phyloP scores from a whole-genome alignment of 2,113 vertebrate genomes.

The Carettochelys insculpta region DNA sequence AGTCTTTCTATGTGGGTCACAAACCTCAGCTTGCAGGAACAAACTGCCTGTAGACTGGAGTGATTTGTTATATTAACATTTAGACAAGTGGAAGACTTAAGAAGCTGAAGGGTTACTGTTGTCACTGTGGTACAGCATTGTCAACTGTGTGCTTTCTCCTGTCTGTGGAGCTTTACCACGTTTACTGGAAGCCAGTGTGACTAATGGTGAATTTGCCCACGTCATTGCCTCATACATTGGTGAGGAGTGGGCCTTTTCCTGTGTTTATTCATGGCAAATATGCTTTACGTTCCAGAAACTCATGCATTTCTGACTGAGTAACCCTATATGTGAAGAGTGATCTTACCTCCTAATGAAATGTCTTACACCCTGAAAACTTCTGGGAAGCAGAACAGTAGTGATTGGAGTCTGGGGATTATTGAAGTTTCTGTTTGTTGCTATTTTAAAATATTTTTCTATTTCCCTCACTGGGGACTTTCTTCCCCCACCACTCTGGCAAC shows the following conservation, averaged over 20 bases:
- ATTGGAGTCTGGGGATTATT: neutral
- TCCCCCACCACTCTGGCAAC: neutral
- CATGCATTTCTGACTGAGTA: neutral
- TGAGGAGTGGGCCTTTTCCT: neutral
- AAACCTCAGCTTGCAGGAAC: constrained; percentile 25
- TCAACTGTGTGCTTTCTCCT: constrained; percentile 3
- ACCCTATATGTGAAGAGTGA: neutral
- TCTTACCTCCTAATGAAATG: neutral
- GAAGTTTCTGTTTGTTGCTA: too few relatives aligned
- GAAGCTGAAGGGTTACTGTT: constrained; percentile 31
- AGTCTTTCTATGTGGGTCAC: constrained; percentile 20
- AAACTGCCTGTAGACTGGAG: constrained; percentile 48
- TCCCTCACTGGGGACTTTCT: neutral
- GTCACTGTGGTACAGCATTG: neutral
- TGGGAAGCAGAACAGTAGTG: neutral
- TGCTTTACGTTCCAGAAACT: neutral
- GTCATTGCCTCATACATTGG: neutral
- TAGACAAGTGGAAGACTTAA: constrained; percentile 9
- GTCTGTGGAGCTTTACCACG: neutral
- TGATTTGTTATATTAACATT: constrained; percentile 64
- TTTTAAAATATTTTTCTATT: neutral
- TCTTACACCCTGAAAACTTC: neutral
- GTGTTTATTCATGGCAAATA: neutral
- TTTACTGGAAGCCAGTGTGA: neutral
- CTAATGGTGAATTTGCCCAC: neutral